phyloP scores from a whole-genome alignment of 1,140 invertebrate genomes.

The Antheraea pernyi region DNA sequence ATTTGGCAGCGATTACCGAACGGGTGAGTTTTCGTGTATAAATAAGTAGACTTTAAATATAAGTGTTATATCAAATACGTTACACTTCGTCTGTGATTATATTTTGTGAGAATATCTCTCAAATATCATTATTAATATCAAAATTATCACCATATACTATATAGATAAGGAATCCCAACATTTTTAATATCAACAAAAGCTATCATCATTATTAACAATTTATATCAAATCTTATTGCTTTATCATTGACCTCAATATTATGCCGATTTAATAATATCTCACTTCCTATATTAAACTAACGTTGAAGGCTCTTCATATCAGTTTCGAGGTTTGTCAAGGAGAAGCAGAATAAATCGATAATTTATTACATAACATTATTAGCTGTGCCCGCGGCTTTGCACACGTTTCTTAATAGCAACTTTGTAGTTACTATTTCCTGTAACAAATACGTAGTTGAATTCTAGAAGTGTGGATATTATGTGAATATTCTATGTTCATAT shows the following conservation, averaged over 20 bases:
- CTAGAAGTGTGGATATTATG: too few relatives aligned
- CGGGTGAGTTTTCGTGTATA: too few relatives aligned
- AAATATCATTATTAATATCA: not conserved
- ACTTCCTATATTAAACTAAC: constrained; percentile 27
- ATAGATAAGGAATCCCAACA: not conserved
- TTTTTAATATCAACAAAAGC: constrained; percentile 1
- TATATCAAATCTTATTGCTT: constrained; percentile 11
- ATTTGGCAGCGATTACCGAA: too few relatives aligned
- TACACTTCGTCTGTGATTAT: too few relatives aligned
- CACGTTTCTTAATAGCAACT: too few relatives aligned
- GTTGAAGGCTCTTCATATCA: constrained; percentile 20
- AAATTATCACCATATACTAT: not conserved
- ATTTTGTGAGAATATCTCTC: too few relatives aligned
- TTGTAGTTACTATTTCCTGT: too few relatives aligned
- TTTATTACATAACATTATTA: constrained; percentile 8
- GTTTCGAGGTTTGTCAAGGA: not conserved
- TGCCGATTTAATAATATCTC: constrained; percentile 29
- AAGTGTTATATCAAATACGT: too few relatives aligned
- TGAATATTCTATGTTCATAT: too few relatives aligned
- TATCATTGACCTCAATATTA: constrained; percentile 33
- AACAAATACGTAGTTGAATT: too few relatives aligned
- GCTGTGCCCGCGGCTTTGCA: too few relatives aligned
- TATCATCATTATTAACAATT: not conserved
- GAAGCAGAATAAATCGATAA: constrained; percentile 12
- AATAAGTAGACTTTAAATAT: too few relatives aligned